Base-by-base conservation (phyloP, 2,113 vertebrate genomes). In the Loxodonta africana region DNA sequence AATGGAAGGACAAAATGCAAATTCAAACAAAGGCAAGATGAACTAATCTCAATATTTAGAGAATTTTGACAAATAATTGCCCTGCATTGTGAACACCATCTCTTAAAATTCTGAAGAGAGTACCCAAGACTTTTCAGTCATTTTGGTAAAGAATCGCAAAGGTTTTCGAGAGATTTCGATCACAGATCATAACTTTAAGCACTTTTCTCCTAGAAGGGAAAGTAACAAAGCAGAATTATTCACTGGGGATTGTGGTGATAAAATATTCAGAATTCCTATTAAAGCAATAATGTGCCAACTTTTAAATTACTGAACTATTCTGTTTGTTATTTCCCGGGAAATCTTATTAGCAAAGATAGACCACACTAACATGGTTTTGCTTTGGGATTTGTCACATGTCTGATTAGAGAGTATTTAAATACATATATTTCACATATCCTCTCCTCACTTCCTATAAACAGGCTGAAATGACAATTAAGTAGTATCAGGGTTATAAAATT, bases 341-440 rank as follows among this genome's bases (percentile, higher is more conserved):
- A 94, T 60, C 84, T 97, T 97, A 97, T 97, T 98, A 97, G 86
- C 94, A 97, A 80, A 93, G 89, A 87, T 77, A 92, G 92, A 90
- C 92, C 51, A 96, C 48, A 84, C 80, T 91, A 83, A 76, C 74
- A 92, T 90, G 62, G 15, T 92, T 95, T 95, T 95, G 25, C 96
- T 74, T 90, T 94, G 94, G 96, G 94, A 97, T 97, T 95, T 94
- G 94, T 84, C 83, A 83, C 80, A 90, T 95, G 33, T 96, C 84
- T 98, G 97, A 95, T 95, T 92, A 91, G 78, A 95, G 33, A 87
- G 51, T 94, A 96, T 96, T 97, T 97, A 96, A 98, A 95, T 96
- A 95, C 92, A 93, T 95, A 83, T 71, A 95, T 95, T 97, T 94
- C 41, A 94, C 63, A 89, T 92, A 76, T 76, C 48, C 37, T 94